Evolutionary conservation across 2,888 invertebrate species (phyloP).

Genomic region (Ommatoiulus sabulosus): DNA sequence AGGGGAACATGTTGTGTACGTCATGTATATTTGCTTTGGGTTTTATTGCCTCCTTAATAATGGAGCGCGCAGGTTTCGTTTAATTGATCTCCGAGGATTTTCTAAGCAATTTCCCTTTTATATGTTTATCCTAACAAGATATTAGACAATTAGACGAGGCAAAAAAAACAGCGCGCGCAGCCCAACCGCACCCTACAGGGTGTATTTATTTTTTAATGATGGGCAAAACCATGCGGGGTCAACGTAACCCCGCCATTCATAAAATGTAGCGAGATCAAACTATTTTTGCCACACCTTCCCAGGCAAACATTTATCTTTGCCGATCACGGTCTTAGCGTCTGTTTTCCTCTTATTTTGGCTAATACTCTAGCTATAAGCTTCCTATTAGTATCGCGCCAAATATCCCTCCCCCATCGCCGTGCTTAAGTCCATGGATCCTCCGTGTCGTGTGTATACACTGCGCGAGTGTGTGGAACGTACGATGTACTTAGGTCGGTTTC

Average conservation of each 20-base stretch:
- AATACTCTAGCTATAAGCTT: background rate
- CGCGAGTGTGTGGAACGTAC: background rate
- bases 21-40: background rate
- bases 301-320: slow-evolving; percentile 24
- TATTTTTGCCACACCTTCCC: slow-evolving; percentile 6
- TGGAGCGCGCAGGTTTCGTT: slow-evolving; percentile 24
- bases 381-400: background rate
- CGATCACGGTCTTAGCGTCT: background rate
- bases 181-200: slow-evolving; percentile 38
- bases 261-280: slow-evolving; percentile 10
- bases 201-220: slow-evolving; percentile 38
- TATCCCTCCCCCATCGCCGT: background rate
- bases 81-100: slow-evolving; percentile 40
- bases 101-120: slow-evolving; percentile 43
- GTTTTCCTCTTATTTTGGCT: background rate
- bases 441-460: background rate
- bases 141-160: slow-evolving; percentile 30
- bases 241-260: background rate
- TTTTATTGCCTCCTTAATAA: slow-evolving; percentile 43
- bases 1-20: background rate
- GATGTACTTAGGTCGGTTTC: background rate
- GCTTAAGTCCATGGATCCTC: background rate
- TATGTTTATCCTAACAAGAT: slow-evolving; percentile 43
- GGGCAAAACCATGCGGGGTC: slow-evolving; percentile 40
- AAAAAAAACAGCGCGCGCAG: slow-evolving; percentile 16